Percentiles rank a stretch among this genome's conserved stretches.
phyloP scores from a whole-genome alignment of 2,113 vertebrate genomes.

The Leptosomus discolor region DNA sequence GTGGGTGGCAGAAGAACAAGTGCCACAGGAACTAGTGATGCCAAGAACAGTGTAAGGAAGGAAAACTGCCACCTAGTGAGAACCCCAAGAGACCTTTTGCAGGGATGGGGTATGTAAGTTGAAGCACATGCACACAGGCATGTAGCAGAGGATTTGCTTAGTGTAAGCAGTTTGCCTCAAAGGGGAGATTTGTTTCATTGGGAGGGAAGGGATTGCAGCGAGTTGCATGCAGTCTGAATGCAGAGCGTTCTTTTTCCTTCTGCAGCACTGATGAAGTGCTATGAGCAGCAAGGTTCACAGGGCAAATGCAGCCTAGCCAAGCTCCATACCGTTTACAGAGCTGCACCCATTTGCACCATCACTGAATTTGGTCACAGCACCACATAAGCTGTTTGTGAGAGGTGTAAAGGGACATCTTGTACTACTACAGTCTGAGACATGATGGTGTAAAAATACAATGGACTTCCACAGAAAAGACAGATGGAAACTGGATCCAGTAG shows the following conservation, averaged over 20 bases:
- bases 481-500: not conserved
- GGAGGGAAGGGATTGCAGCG: not conserved
- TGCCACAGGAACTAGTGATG: not conserved
- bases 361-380: not conserved
- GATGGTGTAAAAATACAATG: not conserved
- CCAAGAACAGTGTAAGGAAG: not conserved
- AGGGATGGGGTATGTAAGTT: not conserved
- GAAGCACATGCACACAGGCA: not conserved
- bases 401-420: not conserved
- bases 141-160: not conserved
- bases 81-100: not conserved
- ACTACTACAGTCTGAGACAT: fast-evolving
- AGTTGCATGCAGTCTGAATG: not conserved
- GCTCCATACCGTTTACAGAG: not conserved
- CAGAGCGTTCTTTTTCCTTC: not conserved
- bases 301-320: fast-evolving
- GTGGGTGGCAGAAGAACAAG: not conserved
- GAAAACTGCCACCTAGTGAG: not conserved
- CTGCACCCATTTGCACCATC: not conserved
- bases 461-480: not conserved
- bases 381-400: not conserved
- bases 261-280: not conserved
- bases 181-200: not conserved
- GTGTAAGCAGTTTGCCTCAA: not conserved
- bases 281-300: not conserved